Base-by-base conservation (phyloP, 2,113 vertebrate genomes). In the Gavia stellata region DNA sequence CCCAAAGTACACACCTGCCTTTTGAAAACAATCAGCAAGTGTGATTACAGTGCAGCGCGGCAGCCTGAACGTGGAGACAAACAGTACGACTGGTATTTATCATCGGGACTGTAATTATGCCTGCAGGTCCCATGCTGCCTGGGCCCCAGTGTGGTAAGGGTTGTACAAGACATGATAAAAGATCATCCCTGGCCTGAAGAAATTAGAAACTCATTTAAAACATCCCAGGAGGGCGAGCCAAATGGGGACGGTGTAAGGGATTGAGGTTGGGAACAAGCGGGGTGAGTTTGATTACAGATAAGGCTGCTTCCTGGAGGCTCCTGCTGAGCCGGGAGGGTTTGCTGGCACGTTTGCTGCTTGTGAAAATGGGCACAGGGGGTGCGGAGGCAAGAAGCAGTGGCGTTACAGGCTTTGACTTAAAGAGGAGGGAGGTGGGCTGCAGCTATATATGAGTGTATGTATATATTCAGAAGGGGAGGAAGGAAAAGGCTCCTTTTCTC, bases 191-290 rank as follows among this genome's bases (percentile, higher is more conserved):
- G 93, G 59, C 94, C 91, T 67, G 83, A 81, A 84, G 89, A 96
- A 95, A 92, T 92, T 84, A 91, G 80, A 89, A 86, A 66, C 83
- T 95, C 72, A 91, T 92, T 92, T 88, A 73, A 74, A 84, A 58
- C 88, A 74, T 83, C 89, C 71, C 91, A 36, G 75, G 93, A 96
- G 94, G 86, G 80, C 1, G 4, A 91, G 77, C 21, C 86, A 88
- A 87, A 92, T 56, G 86, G 53, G 88, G 53, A 72, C 90, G 88
- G 86, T 72, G 71, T 82, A 62, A 95, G 74, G 45, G 82, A 75
- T 7, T 56, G 73, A 88, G 88, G 62, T 6, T 63, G 75, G 63
- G 56, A 68, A 80, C 75, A 92, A 94, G 66, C 21, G 1, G 92
- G 53, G 50, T 36, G 67, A 80, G 75, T 49, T 68, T 93, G 92